phyloP scores from a whole-genome alignment of 2,888 invertebrate species.

The Sesamia inferens region DNA sequence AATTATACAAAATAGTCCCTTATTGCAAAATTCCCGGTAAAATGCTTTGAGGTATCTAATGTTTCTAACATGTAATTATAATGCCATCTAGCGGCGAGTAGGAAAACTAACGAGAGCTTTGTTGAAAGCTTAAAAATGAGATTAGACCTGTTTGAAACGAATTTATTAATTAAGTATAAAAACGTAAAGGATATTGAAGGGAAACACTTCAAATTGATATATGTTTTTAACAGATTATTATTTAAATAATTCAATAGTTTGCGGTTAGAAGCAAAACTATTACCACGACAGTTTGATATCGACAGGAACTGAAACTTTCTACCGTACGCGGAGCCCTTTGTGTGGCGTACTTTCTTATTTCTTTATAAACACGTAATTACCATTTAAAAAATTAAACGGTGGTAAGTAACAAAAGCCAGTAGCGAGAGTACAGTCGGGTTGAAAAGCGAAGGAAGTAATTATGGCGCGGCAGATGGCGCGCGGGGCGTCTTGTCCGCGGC shows the following conservation, averaged over 20 bases:
- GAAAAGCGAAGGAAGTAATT: slow-evolving; percentile 87
- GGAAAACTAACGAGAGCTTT: slow-evolving; percentile 59
- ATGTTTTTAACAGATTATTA: slow-evolving; percentile 3
- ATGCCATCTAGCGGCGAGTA: slow-evolving; percentile 82
- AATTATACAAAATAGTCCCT: not conserved
- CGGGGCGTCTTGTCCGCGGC: slow-evolving; percentile 65
- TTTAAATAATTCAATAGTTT: slow-evolving; percentile 65
- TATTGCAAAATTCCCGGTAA: not conserved
- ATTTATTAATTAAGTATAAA: too few species aligned
- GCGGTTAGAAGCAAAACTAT: slow-evolving; percentile 80
- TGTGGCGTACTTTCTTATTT: slow-evolving; percentile 86
- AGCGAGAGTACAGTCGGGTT: slow-evolving; percentile 71
- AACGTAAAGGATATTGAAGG: not conserved
- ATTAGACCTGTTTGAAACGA: too few species aligned
- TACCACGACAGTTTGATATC: slow-evolving; percentile 82
- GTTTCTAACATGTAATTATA: slow-evolving; percentile 49
- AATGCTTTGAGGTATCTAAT: not conserved
- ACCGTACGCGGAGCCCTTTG: slow-evolving; percentile 73
- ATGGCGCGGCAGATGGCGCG: slow-evolving; percentile 83
- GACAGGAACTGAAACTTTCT: slow-evolving; percentile 80
- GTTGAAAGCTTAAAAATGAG: slow-evolving; percentile 26
- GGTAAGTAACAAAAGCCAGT: slow-evolving; percentile 77
- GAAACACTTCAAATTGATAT: not conserved
- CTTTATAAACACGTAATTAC: slow-evolving; percentile 80
- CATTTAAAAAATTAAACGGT: slow-evolving; percentile 81